Conservation (phyloP, 1,140 invertebrate genomes). For the Drosophila navojoa region DNA sequence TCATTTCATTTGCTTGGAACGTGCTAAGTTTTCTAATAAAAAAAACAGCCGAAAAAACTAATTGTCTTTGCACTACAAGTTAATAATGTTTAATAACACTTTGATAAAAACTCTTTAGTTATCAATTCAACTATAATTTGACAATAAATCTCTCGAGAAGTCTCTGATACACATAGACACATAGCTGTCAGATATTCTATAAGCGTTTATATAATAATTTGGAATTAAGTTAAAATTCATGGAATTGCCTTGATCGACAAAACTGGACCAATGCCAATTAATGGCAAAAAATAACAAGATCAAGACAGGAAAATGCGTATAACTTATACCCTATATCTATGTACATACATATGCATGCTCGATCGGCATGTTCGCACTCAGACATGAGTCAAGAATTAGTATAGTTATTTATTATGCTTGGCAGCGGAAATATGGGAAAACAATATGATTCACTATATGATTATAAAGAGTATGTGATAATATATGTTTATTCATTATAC, state of each 20-base stretch:
- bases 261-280: slow-evolving; percentile 32
- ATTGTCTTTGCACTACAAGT: too few species aligned
- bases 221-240: slow-evolving; percentile 19
- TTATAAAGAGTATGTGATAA: not conserved
- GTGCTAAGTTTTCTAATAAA: slow-evolving; percentile 3
- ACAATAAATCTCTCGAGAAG: not conserved
- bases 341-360: not conserved
- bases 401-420: slow-evolving; percentile 3
- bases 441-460: slow-evolving; percentile 27
- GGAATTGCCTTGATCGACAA: slow-evolving; percentile 12
- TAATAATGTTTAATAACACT: too few species aligned
- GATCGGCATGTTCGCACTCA: not conserved
- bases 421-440: slow-evolving; percentile 14
- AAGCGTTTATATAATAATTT: not conserved
- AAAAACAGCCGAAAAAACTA: too few species aligned
- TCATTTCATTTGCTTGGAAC: slow-evolving; percentile 10
- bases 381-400: slow-evolving; percentile 16
- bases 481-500: too few species aligned
- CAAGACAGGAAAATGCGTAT: not conserved
- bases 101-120: not conserved
- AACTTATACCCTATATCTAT: not conserved
- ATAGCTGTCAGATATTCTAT: too few species aligned
- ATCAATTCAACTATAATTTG: not conserved
- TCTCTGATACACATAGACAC: not conserved
- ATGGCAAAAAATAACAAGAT: slow-evolving; percentile 8